Evolutionary conservation across 2,113 vertebrate genomes (phyloP), one percentile per base, ranked within the genome.

Genomic region (Psittacula cyanocephala): DNA sequence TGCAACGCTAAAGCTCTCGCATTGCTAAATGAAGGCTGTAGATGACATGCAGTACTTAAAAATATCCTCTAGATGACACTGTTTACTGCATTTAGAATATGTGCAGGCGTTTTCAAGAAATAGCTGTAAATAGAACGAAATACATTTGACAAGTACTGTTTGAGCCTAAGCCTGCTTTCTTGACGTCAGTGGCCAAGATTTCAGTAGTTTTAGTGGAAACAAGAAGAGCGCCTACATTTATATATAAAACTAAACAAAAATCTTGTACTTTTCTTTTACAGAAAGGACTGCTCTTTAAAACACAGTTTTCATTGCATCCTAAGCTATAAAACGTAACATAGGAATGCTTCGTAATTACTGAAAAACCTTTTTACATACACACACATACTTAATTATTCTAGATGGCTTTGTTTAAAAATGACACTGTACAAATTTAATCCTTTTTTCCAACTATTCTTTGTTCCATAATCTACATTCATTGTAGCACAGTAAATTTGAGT

Each of bases 21-120:
- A n/a, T n/a, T n/a, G n/a, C n/a, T n/a, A n/a, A n/a, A n/a, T n/a
- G n/a, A n/a, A n/a, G n/a, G 9, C 86, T 25, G 67, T 27, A 7
- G 60, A 68, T 89, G 78, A 52, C 47, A 1, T 95, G 97, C 97
- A 98, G 97, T 98, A 86, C 89, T 94, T 52, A 7, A 52, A 20
- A 91, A 88, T 79, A 8, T 88, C 98, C 99, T 99, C 98, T 96
- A 99, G 99, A 99, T 99, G 99, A 98, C 98, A 98, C 95, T 99
- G 98, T 99, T 99, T 98, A 99, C 99, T 99, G 97, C 91, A 96
- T 52, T 97, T 97, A 96, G 91, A 92, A 92, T 92, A 55, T 49
- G 49, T 89, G 89, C 76, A 27, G 92, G 53, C 59, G 37, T 81
- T 52, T 71, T 3, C 22, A 33, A 65, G 71, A 70, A 82, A 60